Evolutionary conservation across 2,113 vertebrate genomes (phyloP).

Genomic region (Ellobius talpinus): DNA sequence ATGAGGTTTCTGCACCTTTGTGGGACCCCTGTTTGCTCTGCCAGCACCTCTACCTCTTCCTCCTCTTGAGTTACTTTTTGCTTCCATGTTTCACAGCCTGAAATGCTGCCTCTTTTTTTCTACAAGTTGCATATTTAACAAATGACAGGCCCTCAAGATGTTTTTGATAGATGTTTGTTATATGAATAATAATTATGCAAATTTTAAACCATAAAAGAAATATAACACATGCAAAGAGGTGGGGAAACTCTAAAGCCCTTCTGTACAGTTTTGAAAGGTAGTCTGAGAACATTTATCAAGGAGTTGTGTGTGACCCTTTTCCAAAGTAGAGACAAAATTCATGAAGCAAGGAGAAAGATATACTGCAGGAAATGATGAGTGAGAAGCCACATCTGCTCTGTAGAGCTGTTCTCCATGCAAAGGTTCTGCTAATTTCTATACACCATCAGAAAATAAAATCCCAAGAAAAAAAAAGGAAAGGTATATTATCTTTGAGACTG

Average conservation of each 20-base stretch:
- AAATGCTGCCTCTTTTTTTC: not conserved
- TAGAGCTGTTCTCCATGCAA: not conserved
- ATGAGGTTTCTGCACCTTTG: not conserved
- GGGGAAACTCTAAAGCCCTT: not conserved
- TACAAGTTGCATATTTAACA: conserved; percentile 16
- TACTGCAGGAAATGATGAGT: not conserved
- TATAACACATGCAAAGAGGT: conserved; percentile 25
- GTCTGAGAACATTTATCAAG: conserved; percentile 55
- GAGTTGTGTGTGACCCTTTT: conserved; percentile 48
- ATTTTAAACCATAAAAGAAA: conserved; percentile 66
- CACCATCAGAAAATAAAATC: not conserved
- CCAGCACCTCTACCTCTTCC: not conserved
- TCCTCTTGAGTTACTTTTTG: not conserved
- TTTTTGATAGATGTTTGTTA: conserved; percentile 51
- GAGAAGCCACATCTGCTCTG: not conserved
- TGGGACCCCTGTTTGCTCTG: not conserved
- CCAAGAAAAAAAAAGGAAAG: not conserved
- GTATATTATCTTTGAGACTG: not conserved
- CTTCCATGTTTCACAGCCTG: not conserved
- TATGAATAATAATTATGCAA: conserved; percentile 57
- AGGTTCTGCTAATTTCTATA: conserved; percentile 35
- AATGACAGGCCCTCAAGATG: conserved; percentile 54
- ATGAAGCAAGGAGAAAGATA: conserved; percentile 34
- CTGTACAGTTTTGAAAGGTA: conserved; percentile 35
- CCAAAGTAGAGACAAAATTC: conserved; percentile 51